These are phyloP conservation scores for Zaprionus capensis DNA, from an alignment of 1,140 invertebrate genomes.

Conservation along the genomic window DNA sequence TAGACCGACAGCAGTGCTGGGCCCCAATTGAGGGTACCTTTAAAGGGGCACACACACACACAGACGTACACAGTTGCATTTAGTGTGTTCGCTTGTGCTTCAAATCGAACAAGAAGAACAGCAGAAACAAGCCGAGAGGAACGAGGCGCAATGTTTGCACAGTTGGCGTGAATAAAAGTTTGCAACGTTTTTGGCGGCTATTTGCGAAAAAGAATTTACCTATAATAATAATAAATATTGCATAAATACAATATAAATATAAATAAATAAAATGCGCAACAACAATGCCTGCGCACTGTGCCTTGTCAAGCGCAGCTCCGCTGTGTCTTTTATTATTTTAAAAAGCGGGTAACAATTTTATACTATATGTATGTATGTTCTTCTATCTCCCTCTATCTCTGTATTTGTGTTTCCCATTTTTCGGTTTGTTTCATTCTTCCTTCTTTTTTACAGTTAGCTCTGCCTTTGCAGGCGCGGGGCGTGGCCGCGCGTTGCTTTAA, in stretches of 20 bases:
- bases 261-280: constrained; percentile 30
- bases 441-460: constrained; percentile 50
- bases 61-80: constrained; percentile 25
- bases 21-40: constrained; percentile 7
- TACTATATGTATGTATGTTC: constrained; percentile 1
- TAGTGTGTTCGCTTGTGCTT: constrained; percentile 14
- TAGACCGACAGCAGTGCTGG: constrained; percentile 20
- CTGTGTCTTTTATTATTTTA: constrained; percentile 60
- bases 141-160: constrained; percentile 68
- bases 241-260: constrained; percentile 55
- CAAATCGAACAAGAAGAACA: neutral
- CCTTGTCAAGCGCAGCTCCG: constrained; percentile 30
- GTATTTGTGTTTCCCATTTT: constrained; percentile 29
- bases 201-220: constrained; percentile 40
- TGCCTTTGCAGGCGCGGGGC: constrained; percentile 52
- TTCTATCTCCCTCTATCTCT: constrained; percentile 23
- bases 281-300: constrained; percentile 62
- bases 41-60: constrained; percentile 1
- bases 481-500: constrained; percentile 70
- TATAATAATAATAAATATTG: constrained; percentile 69
- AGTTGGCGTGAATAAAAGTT: constrained; percentile 62
- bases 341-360: constrained; percentile 26
- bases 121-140: constrained; percentile 25
- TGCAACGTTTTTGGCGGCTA: constrained; percentile 54
- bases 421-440: constrained; percentile 23